Percentiles rank a stretch among this genome's conserved stretches.
Conservation (phyloP, 2,113 vertebrate genomes). For the Nanorana parkeri region DNA sequence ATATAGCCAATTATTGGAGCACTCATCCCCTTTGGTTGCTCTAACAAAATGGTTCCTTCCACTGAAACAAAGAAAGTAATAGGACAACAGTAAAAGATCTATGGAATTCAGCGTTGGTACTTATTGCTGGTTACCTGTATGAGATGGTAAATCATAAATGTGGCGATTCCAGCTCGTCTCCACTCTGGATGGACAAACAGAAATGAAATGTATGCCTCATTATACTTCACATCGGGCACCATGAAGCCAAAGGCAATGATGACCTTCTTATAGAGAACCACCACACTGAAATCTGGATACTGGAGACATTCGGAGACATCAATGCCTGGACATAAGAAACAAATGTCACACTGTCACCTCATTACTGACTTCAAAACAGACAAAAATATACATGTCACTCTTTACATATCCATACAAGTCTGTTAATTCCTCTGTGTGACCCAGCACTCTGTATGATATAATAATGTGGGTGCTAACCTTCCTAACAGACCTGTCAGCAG, state of each 20-base stretch:
- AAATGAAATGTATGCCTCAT: constrained; percentile 97
- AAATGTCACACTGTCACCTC: too few relatives aligned
- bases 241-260: constrained; percentile 96
- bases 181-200: constrained; percentile 96
- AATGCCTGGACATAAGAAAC: constrained; percentile 75
- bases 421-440: too few relatives aligned
- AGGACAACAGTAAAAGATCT: background rate
- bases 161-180: constrained; percentile 93
- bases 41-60: background rate
- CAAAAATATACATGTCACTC: too few relatives aligned
- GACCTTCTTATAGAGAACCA: constrained; percentile 95
- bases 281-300: constrained; percentile 98
- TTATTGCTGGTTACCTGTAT: constrained; percentile 83
- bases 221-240: constrained; percentile 98
- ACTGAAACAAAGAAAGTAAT: background rate
- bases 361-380: too few relatives aligned
- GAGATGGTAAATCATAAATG: constrained; percentile 99
- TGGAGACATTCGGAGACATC: constrained; percentile 96
- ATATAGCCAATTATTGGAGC: too few relatives aligned
- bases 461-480: too few relatives aligned
- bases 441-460: too few relatives aligned
- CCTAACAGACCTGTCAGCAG: too few relatives aligned
- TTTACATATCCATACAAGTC: too few relatives aligned
- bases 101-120: too few relatives aligned
- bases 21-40: too few relatives aligned